Evolutionary conservation across 2,113 vertebrate species (phyloP).

Genomic region (Scytalopus superciliaris): DNA sequence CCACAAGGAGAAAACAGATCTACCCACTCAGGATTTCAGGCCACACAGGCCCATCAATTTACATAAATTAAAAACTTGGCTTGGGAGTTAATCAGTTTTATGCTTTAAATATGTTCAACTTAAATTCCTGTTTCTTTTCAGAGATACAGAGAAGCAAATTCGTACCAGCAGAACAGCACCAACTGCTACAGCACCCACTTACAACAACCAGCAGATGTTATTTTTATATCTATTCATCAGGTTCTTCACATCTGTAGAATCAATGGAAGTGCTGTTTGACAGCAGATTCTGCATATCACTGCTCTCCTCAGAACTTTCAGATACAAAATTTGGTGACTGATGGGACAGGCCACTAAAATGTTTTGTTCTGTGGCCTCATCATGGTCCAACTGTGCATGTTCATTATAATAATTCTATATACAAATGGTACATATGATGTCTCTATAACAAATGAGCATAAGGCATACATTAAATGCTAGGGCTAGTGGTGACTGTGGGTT

Average conservation of each 20-base stretch:
- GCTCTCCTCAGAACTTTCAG: background rate
- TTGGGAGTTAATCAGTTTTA: background rate
- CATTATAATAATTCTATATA: background rate
- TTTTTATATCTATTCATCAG: background rate
- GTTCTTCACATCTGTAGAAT: background rate
- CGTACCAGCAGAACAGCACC: background rate
- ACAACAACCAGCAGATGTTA: background rate
- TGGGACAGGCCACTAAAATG: background rate
- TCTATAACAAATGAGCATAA: background rate
- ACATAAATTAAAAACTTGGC: background rate
- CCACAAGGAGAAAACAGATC: background rate
- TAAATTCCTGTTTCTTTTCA: background rate
- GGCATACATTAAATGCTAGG: rapidly evolving
- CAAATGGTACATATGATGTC: background rate
- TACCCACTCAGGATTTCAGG: background rate
- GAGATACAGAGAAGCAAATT: background rate
- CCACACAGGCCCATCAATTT: background rate
- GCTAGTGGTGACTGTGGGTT: background rate
- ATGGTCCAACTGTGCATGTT: rapidly evolving
- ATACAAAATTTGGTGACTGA: background rate
- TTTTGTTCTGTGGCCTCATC: background rate
- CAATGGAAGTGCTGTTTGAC: background rate
- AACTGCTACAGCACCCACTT: rapidly evolving
- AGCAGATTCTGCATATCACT: background rate
- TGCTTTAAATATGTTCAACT: background rate